Conservation (phyloP, 2,888 invertebrate species). For the Bombylius major region DNA sequence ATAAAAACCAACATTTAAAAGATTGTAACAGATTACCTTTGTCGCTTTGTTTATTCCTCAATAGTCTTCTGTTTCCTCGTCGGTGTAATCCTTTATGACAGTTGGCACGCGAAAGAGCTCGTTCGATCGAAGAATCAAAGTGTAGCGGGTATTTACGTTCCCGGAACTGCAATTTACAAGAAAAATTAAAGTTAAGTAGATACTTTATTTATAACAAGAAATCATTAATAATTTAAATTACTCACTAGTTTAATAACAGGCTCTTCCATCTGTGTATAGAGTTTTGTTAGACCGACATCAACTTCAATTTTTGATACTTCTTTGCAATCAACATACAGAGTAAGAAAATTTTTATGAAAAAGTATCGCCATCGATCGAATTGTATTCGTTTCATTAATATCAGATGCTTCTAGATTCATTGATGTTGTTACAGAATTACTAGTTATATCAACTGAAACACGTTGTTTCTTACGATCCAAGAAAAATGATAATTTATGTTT, state of each 20-base stretch:
- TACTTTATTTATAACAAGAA: too few relatives aligned
- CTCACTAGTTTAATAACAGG: slow-evolving; percentile 35
- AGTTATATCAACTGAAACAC: slow-evolving; percentile 33
- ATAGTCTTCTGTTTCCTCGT: slow-evolving; percentile 30
- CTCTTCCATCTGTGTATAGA: slow-evolving; percentile 37
- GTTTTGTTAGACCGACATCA: slow-evolving; percentile 31
- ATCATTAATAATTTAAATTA: background rate
- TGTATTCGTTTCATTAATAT: slow-evolving; percentile 36
- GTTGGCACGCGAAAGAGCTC: slow-evolving; percentile 33
- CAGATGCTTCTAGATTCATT: slow-evolving; percentile 32
- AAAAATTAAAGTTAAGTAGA: too few relatives aligned
- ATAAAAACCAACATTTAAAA: too few relatives aligned
- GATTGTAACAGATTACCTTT: slow-evolving; percentile 22
- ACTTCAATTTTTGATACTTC: slow-evolving; percentile 32
- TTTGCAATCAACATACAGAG: slow-evolving; percentile 33
- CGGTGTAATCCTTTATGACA: slow-evolving; percentile 32
- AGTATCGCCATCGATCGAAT: slow-evolving; percentile 34
- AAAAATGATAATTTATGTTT: slow-evolving; percentile 38
- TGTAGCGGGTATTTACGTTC: slow-evolving; percentile 37
- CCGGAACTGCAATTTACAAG: slow-evolving; percentile 24
- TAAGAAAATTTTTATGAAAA: slow-evolving; percentile 32
- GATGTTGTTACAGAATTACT: slow-evolving; percentile 31
- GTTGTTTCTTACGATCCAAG: slow-evolving; percentile 35
- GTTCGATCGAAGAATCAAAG: slow-evolving; percentile 33
- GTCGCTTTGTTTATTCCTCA: slow-evolving; percentile 32